Base-by-base conservation (phyloP, 2,888 invertebrate species). In the Euspilapteryx auroguttella region DNA sequence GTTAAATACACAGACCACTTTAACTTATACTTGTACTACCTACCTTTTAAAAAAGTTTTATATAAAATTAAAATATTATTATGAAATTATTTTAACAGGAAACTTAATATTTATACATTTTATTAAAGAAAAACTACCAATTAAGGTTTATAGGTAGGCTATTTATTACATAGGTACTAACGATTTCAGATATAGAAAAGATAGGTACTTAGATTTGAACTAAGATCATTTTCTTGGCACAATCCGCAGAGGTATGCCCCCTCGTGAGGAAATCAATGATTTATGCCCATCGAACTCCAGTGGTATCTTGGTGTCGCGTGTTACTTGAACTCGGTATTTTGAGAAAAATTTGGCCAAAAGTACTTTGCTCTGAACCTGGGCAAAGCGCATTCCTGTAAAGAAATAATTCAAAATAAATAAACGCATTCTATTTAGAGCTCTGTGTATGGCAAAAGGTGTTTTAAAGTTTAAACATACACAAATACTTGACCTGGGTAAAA, bases 341-440 rank as follows among this genome's bases (percentile, higher is more conserved):
- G 20, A 12, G n/a, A 33, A 8, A 4, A 33, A 24, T 2, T 25
- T 24, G 9, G 30, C 33, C 14, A 33, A 13, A 10, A 25, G 28
- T 25, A 33, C 24, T 30, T 27, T 27, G 10, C 30, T 21, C 26
- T 33, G 30, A 1, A 34, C 22, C 13, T 34, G 32, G 9, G 27
- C 26, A 25, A 32, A 27, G 17, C 29, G 21, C 26, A 34, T 5
- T 21, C 3, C 12, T 32, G 22, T 11, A 25, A 24, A 30, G 21
- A 12, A 9, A 28, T 29, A 28, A 17, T 7, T 25, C 30, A 23
- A 15, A 8, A 29, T 8, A n/a, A 23, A 4, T 23, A 7, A 10
- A n/a, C 11, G 23, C 3, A 2, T 2, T n/a, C 7, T 2, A 10
- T 23, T 5, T 23, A 2, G 2, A 23, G 23, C 5, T n/a, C 7